A percentile compares a stretch with the other conserved stretches of the same genome.
These are phyloP conservation scores for Chloroceryle inda DNA, from an alignment of 2,797 vertebrate species.

Conservation along the genomic window DNA sequence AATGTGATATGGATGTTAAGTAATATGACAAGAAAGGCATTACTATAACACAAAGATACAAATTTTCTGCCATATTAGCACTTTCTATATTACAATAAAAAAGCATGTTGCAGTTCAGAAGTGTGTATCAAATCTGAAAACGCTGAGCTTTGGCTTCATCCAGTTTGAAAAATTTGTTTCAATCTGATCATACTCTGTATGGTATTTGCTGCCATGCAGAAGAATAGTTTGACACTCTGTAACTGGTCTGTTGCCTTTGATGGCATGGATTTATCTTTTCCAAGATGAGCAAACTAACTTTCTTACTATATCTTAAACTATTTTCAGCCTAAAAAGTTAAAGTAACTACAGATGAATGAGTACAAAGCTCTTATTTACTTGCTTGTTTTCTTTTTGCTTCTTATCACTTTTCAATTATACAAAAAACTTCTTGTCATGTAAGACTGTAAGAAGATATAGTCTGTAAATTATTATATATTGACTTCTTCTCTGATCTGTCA, in stretches of 20 bases:
- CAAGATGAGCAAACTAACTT: slow-evolving; percentile 51
- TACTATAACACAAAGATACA: slow-evolving; percentile 5
- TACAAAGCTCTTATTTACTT: neutral
- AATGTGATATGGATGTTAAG: neutral
- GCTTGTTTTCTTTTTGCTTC: neutral
- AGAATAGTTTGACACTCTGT: neutral
- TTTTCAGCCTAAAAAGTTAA: slow-evolving; percentile 55
- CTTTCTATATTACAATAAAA: slow-evolving; percentile 23
- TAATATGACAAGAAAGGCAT: slow-evolving; percentile 17
- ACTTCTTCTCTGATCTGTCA: neutral
- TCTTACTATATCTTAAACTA: slow-evolving; percentile 29
- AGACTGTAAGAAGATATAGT: neutral
- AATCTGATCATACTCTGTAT: neutral
- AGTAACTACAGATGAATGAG: slow-evolving; percentile 17
- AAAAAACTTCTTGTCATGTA: neutral
- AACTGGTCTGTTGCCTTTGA: neutral
- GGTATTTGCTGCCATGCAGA: neutral
- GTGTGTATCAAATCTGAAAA: neutral
- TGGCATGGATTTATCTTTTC: slow-evolving; percentile 24
- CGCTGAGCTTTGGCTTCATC: neutral
- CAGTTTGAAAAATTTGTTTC: slow-evolving; percentile 30
- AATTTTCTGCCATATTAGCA: slow-evolving; percentile 26
- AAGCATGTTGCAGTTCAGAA: neutral
- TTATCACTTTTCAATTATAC: neutral
- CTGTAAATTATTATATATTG: neutral